Percentiles rank a stretch among this genome's conserved stretches.
phyloP scores from a whole-genome alignment of 2,113 vertebrate species.

The Macroglossus sobrinus region DNA sequence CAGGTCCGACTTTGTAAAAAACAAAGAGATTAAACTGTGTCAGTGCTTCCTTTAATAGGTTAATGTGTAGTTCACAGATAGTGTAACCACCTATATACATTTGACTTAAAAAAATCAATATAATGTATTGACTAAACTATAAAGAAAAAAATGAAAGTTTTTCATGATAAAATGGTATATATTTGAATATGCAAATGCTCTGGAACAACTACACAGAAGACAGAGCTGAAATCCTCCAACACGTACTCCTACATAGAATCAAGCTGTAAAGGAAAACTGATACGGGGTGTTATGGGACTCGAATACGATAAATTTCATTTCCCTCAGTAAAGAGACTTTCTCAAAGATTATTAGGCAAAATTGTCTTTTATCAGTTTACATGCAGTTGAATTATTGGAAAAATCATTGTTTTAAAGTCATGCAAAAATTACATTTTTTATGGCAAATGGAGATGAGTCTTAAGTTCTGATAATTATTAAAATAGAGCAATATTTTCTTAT shows the following conservation, averaged over 20 bases:
- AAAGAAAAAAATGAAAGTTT: not conserved
- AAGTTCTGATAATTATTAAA: not conserved
- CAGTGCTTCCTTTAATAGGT: not conserved
- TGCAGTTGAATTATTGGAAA: not conserved
- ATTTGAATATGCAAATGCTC: not conserved
- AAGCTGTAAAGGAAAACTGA: not conserved
- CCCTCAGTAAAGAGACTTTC: not conserved
- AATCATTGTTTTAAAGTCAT: not conserved
- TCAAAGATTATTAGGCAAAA: not conserved
- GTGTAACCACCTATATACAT: not conserved
- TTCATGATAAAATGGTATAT: not conserved
- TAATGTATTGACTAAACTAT: not conserved
- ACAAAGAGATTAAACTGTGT: not conserved
- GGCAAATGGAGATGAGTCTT: not conserved
- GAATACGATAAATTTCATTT: not conserved
- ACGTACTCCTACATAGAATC: not conserved
- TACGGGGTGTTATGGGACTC: accelerated
- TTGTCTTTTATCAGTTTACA: not conserved
- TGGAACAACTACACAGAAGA: not conserved
- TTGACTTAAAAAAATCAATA: not conserved
- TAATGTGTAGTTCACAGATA: not conserved
- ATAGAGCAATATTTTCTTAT: not conserved
- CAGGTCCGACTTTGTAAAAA: not conserved
- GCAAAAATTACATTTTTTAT: not conserved
- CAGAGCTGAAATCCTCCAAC: not conserved